A percentile compares a stretch with the other conserved stretches of the same genome.
Evolutionary conservation across 2,888 invertebrate species (phyloP).

Genomic region (Didymodactylos carnosus): DNA sequence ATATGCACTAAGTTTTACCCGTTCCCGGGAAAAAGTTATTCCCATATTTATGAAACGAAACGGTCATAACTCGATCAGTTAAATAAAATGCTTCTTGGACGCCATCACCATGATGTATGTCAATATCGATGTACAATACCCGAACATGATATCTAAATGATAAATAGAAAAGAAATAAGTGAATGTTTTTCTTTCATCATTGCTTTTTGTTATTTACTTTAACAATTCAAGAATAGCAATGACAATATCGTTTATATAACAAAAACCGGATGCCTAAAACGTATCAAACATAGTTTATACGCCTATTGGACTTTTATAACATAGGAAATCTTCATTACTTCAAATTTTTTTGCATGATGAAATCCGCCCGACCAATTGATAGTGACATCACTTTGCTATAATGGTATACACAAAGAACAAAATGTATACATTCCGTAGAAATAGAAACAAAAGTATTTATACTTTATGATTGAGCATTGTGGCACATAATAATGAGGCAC

Average conservation of each 20-base stretch:
- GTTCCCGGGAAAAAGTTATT: constrained; percentile 95
- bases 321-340: constrained; percentile 31
- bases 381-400: constrained; percentile 56
- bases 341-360: constrained; percentile 96
- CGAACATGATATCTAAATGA: constrained; percentile 60
- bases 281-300: background rate
- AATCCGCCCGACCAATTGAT: constrained; percentile 97
- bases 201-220: constrained; percentile 34
- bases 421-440: background rate
- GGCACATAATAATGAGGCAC: constrained; percentile 87
- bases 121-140: constrained; percentile 91
- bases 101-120: constrained; percentile 63
- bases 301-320: background rate
- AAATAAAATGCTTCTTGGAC: constrained; percentile 94
- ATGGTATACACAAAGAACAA: background rate
- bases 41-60: constrained; percentile 94
- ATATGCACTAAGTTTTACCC: constrained; percentile 33
- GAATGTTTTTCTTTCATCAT: background rate
- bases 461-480: constrained; percentile 74
- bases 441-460: constrained; percentile 15
- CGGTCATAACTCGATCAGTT: constrained; percentile 93
- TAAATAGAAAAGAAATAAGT: background rate
- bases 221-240: constrained; percentile 81
- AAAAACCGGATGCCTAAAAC: constrained; percentile 71
- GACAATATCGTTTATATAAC: constrained; percentile 96